Evolutionary conservation across 2,888 invertebrate species (phyloP).

Genomic region (Epinotia bilunana): DNA sequence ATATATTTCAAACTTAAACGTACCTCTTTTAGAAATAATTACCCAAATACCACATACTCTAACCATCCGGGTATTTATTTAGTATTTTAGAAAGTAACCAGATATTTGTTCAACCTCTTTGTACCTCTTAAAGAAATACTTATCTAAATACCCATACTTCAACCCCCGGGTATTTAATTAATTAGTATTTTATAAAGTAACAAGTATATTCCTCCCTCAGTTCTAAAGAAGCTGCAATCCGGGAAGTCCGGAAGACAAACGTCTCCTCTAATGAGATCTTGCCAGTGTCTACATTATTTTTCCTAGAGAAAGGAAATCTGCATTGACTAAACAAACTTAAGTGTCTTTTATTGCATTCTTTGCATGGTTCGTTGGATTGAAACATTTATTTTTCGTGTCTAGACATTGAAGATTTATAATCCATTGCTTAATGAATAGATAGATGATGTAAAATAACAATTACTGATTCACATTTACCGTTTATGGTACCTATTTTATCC

Average conservation of each 20-base stretch:
- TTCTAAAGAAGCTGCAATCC: constrained; percentile 36
- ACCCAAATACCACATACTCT: no score
- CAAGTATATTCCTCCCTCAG: constrained; percentile 11
- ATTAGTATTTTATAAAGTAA: constrained; percentile 7
- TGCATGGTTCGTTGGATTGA: not conserved
- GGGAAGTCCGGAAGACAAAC: constrained; percentile 44
- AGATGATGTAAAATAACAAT: not conserved
- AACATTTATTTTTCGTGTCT: not conserved
- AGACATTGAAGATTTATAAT: not conserved
- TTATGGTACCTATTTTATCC: no score
- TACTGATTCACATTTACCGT: no score
- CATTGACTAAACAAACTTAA: constrained; percentile 27
- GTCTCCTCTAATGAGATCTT: constrained; percentile 50
- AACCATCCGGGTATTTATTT: no score
- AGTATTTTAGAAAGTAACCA: no score
- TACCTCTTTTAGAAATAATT: no score
- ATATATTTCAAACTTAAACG: no score
- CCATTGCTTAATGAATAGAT: not conserved
- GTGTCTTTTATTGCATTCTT: constrained; percentile 1
- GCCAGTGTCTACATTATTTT: constrained; percentile 39
- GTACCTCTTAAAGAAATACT: no score
- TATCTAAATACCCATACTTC: no score
- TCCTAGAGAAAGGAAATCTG: constrained; percentile 22
- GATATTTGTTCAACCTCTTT: no score
- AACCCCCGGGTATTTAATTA: not conserved